phyloP scores from a whole-genome alignment of 2,113 vertebrate genomes.

The Oncorhynchus tshawytscha region DNA sequence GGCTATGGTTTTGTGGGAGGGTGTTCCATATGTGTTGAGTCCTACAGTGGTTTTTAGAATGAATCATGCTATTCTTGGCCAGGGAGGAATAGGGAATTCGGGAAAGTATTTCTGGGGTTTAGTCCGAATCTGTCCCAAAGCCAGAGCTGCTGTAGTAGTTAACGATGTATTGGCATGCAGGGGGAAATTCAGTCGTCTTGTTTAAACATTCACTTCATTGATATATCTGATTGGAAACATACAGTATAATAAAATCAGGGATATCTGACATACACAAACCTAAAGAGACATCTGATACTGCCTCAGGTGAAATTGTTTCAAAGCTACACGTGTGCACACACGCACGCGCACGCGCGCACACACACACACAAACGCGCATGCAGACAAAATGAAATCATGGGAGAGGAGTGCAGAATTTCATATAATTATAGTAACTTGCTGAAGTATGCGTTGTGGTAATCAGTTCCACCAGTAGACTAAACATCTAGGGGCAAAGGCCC shows the following conservation, averaged over 20 bases:
- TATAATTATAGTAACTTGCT: slow-evolving; percentile 53
- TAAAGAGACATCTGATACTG: slow-evolving; percentile 56
- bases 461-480: slow-evolving; percentile 57
- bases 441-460: slow-evolving; percentile 64
- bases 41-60: slow-evolving; percentile 25
- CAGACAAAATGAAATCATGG: no score
- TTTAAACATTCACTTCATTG: slow-evolving; percentile 37
- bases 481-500: slow-evolving; percentile 18
- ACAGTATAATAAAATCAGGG: slow-evolving; percentile 46
- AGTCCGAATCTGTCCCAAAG: slow-evolving; percentile 43
- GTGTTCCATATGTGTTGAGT: background rate
- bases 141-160: slow-evolving; percentile 43
- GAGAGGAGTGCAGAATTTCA: slow-evolving; percentile 36
- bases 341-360: background rate
- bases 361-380: slow-evolving; percentile 4
- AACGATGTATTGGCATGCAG: slow-evolving; percentile 60
- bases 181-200: slow-evolving; percentile 31
- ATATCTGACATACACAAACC: background rate
- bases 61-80: slow-evolving; percentile 4
- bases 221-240: slow-evolving; percentile 66
- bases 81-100: slow-evolving; percentile 48
- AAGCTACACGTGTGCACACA: background rate
- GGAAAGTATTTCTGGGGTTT: slow-evolving; percentile 45
- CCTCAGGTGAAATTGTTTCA: slow-evolving; percentile 20
- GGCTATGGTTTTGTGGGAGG: background rate